Evolutionary conservation across 2,888 invertebrate species (phyloP).

Genomic region (Lottia gigantea): DNA sequence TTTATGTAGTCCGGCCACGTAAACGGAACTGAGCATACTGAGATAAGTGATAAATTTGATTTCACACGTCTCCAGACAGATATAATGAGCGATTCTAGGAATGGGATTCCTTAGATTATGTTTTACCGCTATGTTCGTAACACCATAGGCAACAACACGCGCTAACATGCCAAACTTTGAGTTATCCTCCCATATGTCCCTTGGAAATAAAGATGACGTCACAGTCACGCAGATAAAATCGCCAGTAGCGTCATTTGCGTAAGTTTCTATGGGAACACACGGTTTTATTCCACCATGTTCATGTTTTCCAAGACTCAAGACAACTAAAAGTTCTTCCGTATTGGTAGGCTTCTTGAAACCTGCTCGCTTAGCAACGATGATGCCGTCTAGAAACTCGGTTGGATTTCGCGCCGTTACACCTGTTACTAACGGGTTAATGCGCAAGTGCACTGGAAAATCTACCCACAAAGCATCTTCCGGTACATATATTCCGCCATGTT

Average conservation of each 20-base stretch:
- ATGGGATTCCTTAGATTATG: conserved; percentile 25
- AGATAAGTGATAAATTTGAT: conserved; percentile 32
- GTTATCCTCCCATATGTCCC: conserved; percentile 30
- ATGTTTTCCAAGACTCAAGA: conserved; percentile 20
- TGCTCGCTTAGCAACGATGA: conserved; percentile 33
- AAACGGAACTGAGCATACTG: conserved; percentile 32
- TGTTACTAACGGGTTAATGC: conserved; percentile 30
- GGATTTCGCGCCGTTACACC: conserved; percentile 32
- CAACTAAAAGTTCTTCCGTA: conserved; percentile 24
- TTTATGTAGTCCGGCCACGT: conserved; percentile 37
- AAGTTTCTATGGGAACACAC: conserved; percentile 30
- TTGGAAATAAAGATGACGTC: conserved; percentile 26
- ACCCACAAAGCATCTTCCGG: conserved; percentile 38
- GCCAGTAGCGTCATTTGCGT: conserved; percentile 29
- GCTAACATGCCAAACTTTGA: conserved; percentile 30
- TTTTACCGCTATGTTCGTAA: conserved; percentile 14
- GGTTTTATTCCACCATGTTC: conserved; percentile 34
- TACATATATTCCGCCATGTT: conserved; percentile 36
- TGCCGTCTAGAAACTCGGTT: conserved; percentile 31
- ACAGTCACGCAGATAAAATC: conserved; percentile 36
- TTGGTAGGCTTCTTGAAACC: conserved; percentile 30
- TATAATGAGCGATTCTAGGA: conserved; percentile 35
- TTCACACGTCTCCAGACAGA: conserved; percentile 34
- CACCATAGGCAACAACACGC: conserved; percentile 32
- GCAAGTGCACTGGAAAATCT: conserved; percentile 37